Percentiles rank a stretch among this genome's conserved stretches.
These are phyloP conservation scores for Sinonovacula constricta DNA, from an alignment of 1,140 invertebrate genomes.

Conservation along the genomic window DNA sequence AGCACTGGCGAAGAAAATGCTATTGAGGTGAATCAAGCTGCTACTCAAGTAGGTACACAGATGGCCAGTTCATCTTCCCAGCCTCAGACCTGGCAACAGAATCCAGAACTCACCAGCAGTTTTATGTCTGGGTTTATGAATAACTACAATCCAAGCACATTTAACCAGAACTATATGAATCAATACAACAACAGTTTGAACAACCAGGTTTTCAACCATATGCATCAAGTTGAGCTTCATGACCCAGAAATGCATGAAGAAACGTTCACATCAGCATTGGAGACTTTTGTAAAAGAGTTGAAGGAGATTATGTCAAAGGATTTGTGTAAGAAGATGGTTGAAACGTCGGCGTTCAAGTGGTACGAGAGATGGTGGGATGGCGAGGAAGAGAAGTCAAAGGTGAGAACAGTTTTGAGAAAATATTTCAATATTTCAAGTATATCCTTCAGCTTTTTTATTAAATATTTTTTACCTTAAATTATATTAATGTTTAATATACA, in stretches of 20 bases:
- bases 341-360: conserved; percentile 93
- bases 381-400: conserved; percentile 68
- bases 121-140: conserved; percentile 37
- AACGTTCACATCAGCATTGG: conserved; percentile 67
- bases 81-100: conserved; percentile 40
- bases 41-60: conserved; percentile 19
- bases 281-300: conserved; percentile 87
- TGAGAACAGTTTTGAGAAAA: too few species aligned
- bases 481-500: too few species aligned
- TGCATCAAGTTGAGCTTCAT: conserved; percentile 51
- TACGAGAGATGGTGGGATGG: conserved; percentile 80
- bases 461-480: too few species aligned
- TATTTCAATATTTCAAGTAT: too few species aligned
- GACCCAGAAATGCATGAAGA: conserved; percentile 66
- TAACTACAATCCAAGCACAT: conserved; percentile 35
- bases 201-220: conserved; percentile 45
- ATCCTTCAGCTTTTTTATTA: too few species aligned
- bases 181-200: conserved; percentile 59
- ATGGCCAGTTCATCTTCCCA: conserved; percentile 24
- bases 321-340: conserved; percentile 97
- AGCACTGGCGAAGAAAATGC: conserved; percentile 91
- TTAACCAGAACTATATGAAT: conserved; percentile 63
- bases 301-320: conserved; percentile 95
- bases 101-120: conserved; percentile 18
- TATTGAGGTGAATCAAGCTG: conserved; percentile 81